Percentiles rank a stretch among this genome's conserved stretches.
phyloP scores from a whole-genome alignment of 2,113 vertebrate species.

The Meles meles region DNA sequence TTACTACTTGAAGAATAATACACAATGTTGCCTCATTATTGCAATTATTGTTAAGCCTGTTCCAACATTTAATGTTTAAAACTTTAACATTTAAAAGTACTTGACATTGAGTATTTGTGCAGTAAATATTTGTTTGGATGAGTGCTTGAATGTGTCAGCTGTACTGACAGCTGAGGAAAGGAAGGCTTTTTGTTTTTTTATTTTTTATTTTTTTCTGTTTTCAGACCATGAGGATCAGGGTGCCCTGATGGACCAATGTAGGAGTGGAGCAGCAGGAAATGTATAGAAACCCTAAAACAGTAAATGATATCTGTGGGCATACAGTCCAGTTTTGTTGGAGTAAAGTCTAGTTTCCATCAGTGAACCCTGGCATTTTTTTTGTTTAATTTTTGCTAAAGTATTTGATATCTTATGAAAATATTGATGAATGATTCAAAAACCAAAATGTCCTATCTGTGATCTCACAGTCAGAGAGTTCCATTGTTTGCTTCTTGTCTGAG shows the following conservation, averaged over 20 bases:
- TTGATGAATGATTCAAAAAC: neutral
- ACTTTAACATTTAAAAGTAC: neutral
- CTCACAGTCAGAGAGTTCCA: neutral
- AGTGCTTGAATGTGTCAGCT: neutral
- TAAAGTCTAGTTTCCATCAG: neutral
- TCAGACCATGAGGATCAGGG: neutral
- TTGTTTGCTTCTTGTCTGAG: neutral
- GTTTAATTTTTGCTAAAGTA: neutral
- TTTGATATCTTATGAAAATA: neutral
- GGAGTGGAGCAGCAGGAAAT: neutral
- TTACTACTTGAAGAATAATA: neutral
- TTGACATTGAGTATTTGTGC: neutral
- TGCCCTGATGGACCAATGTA: neutral
- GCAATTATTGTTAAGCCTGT: neutral
- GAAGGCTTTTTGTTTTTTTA: neutral
- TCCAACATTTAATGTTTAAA: neutral
- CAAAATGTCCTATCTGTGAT: neutral
- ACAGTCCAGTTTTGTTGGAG: neutral
- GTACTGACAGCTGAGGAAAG: neutral
- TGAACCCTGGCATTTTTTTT: neutral
- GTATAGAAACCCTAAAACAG: neutral
- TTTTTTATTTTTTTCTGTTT: neutral
- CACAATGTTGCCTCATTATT: neutral
- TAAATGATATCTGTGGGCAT: neutral
- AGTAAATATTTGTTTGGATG: neutral